Base-by-base conservation (phyloP, 2,113 vertebrate genomes). In the Proterorhinus semilunaris region DNA sequence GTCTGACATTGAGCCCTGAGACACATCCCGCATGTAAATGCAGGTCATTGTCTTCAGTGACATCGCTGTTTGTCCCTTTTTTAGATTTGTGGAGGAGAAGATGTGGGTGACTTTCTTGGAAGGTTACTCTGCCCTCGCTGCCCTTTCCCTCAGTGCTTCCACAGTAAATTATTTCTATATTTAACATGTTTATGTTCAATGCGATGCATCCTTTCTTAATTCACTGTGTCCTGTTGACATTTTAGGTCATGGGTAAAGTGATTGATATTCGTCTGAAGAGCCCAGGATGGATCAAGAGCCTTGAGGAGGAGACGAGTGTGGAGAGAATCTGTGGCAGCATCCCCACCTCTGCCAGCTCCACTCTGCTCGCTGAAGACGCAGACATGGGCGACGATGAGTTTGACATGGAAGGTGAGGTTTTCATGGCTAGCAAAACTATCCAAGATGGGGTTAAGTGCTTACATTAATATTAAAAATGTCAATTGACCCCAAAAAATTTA, bases 61-160 rank as follows among this genome's bases (percentile, higher is more conserved):
- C n/a, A 62, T 72, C 49, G 5, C 10, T 55, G 53, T 5, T 75
- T 43, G 59, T 61, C 58, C 58, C 44, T 1, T 55, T 55, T 81
- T 27, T 89, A 99, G 97, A 85, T 99, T 99, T 66, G 96, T 99
- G 11, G 97, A 98, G 88, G 95, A 98, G 90, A 98, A 97, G 90
- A 99, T 99, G 97, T 99, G 97, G 98, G 95, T 99, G 69, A 99
- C 98, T 0, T 99, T 99, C 92, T 87, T 97, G 82, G 98, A 99
- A 84, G 97, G 96, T 71, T 97, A 95, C 72, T 98, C 96, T 66
- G 96, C 97, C 71, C 92, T 99, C 62, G 95, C 88, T 48, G 96
- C 93, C 66, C 92, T 95, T 61, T 93, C 89, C 65, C 91, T 98
- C 62, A 95, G 94, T 78, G 95, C 93, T 48, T 94, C 93, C 68